A percentile compares a stretch with the other conserved stretches of the same genome.
phyloP scores from a whole-genome alignment of 2,797 vertebrate genomes.

The Micromesistius poutassou region DNA sequence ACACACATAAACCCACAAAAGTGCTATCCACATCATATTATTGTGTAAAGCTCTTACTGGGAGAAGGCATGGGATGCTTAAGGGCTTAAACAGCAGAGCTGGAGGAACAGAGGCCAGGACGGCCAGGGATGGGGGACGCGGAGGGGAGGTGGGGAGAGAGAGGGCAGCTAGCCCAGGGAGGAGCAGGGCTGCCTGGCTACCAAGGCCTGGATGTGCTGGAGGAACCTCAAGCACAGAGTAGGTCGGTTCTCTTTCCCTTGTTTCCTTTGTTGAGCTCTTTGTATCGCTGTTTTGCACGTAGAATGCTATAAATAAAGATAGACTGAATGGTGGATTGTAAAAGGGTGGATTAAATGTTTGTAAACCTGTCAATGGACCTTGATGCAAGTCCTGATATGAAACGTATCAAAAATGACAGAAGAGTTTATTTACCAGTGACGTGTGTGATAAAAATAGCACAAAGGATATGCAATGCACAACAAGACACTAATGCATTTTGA shows the following conservation, averaged over 20 bases:
- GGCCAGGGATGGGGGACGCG: constrained; percentile 26
- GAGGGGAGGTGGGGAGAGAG: constrained; percentile 35
- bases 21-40: constrained; percentile 63
- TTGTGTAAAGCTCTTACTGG: constrained; percentile 66
- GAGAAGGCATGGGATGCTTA: constrained; percentile 58
- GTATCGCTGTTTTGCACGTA: not conserved
- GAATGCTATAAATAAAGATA: no score
- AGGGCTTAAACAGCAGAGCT: constrained; percentile 60
- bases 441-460: not conserved
- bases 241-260: not conserved
- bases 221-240: not conserved
- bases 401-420: not conserved
- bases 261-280: not conserved
- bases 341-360: no score
- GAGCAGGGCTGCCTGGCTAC: not conserved
- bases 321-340: no score
- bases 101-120: constrained; percentile 55
- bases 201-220: not conserved
- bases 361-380: no score
- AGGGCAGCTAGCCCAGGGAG: constrained; percentile 31
- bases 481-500: not conserved
- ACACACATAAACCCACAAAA: constrained; percentile 32
- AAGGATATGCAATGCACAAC: not conserved
- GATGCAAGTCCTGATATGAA: not conserved
- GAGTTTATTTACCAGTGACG: not conserved